Conservation (phyloP, 2,113 vertebrate species). For the Hippopotamus amphibius region DNA sequence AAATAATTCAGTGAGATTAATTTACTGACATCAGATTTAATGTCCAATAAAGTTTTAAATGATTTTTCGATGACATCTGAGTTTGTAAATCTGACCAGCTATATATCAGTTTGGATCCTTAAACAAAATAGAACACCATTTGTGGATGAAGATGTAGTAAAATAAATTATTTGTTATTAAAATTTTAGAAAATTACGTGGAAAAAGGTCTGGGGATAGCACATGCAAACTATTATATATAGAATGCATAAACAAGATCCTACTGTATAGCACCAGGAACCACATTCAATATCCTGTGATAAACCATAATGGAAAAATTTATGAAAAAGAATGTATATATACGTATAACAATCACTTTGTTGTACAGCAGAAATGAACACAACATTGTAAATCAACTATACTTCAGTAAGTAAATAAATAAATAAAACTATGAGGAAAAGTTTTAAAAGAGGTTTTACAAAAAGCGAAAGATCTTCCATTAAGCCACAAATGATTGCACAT, state of each 20-base stretch:
- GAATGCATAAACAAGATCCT: not conserved
- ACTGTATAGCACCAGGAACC: not conserved
- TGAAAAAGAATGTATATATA: not conserved
- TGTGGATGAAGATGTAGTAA: not conserved
- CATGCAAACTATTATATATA: not conserved
- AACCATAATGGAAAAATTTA: not conserved
- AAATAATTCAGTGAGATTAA: slow-evolving; percentile 18
- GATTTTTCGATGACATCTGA: not conserved
- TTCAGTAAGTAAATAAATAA: not conserved
- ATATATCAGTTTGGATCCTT: not conserved
- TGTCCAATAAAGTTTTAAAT: not conserved
- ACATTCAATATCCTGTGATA: not conserved
- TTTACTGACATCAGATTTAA: slow-evolving; percentile 10
- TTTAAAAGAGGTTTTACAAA: not conserved
- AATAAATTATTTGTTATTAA: not conserved
- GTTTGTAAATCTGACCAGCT: not conserved
- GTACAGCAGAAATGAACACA: not conserved
- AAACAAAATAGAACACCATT: not conserved
- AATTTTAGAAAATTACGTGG: slow-evolving; percentile 9
- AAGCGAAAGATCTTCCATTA: not conserved
- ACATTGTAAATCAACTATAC: not conserved
- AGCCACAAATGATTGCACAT: not conserved
- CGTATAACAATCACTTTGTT: not conserved
- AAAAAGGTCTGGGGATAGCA: not conserved
- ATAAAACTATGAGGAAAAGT: not conserved